Conservation (phyloP, 2,797 vertebrate genomes). For the Anolis apletophallus region DNA sequence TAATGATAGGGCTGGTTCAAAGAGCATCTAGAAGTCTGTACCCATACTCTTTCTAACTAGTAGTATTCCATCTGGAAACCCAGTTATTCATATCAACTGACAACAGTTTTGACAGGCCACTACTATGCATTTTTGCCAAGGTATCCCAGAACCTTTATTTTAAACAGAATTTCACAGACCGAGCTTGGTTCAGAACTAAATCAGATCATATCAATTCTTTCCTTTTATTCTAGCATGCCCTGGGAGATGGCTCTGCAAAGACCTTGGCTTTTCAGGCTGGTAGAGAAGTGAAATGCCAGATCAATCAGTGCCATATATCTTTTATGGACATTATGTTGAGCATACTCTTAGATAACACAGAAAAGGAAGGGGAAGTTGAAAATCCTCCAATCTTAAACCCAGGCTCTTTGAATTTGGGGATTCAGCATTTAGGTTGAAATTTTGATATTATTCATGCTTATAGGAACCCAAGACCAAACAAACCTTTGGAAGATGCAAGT, state of each 20-base stretch:
- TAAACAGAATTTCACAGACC: neutral
- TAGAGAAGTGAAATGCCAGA: conserved; percentile 46
- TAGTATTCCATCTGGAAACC: neutral
- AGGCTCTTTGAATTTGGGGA: neutral
- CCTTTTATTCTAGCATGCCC: neutral
- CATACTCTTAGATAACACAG: neutral
- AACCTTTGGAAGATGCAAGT: neutral
- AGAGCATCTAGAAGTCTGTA: neutral
- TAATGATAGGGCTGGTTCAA: neutral
- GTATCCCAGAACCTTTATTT: neutral
- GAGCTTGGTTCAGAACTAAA: neutral
- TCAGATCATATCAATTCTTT: neutral
- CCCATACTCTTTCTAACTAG: neutral
- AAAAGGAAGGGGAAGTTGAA: conserved; percentile 2
- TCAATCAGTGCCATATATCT: neutral
- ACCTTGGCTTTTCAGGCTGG: conserved; percentile 22
- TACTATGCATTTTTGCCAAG: neutral
- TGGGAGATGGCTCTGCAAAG: neutral
- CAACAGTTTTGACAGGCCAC: neutral
- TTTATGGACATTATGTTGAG: conserved; percentile 11
- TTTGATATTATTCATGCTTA: neutral
- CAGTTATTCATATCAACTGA: neutral
- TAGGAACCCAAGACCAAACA: neutral
- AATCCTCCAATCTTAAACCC: neutral
- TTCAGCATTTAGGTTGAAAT: neutral